Conservation (phyloP, 2,113 vertebrate species). For the Prunella fulvescens region DNA sequence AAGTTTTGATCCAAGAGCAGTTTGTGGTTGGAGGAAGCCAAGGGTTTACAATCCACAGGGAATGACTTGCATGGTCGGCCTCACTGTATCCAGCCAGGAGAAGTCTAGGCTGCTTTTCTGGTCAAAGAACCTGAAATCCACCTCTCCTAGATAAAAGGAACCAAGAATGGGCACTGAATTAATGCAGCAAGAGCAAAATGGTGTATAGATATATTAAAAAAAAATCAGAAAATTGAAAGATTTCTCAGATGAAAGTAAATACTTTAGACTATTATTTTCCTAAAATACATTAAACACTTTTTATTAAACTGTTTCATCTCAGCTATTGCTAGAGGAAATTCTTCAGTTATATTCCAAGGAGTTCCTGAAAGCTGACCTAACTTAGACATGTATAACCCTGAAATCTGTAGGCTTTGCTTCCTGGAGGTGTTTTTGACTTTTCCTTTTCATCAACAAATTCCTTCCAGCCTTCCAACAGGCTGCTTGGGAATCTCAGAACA, state of each 20-base stretch:
- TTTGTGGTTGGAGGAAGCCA: background rate
- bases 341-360: background rate
- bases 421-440: background rate
- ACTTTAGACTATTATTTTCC: background rate
- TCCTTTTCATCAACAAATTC: background rate
- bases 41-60: constrained; percentile 61
- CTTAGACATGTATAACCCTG: background rate
- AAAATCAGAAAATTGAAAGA: background rate
- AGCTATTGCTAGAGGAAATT: background rate
- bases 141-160: constrained; percentile 41
- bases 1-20: background rate
- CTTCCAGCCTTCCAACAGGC: background rate
- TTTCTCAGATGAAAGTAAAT: background rate
- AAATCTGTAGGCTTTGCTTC: background rate
- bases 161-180: background rate
- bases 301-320: background rate
- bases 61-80: constrained; percentile 58
- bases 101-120: constrained; percentile 55
- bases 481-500: background rate
- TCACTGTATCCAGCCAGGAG: constrained; percentile 64
- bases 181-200: background rate
- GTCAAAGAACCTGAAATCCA: constrained; percentile 56
- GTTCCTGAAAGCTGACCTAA: background rate
- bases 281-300: background rate
- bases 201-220: fast-evolving